Evolutionary conservation across 2,797 vertebrate genomes (phyloP).

Genomic region (Adelosebastes latens): DNA sequence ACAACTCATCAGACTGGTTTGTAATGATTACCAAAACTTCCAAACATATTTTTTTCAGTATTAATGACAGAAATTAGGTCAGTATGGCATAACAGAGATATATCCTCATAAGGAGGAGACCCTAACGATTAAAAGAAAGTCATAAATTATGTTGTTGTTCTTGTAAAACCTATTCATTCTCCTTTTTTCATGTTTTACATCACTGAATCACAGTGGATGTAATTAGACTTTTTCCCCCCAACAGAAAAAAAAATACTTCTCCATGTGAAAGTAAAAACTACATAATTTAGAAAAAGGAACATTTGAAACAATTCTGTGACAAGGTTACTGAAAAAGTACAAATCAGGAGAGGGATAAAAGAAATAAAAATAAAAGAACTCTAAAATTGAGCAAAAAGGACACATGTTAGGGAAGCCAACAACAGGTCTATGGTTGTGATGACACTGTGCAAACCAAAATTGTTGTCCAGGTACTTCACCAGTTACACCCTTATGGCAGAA

Average conservation of each 20-base stretch:
- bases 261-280: background rate
- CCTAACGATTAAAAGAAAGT: background rate
- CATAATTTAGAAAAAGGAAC: background rate
- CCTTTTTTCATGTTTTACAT: background rate
- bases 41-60: background rate
- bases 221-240: background rate
- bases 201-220: background rate
- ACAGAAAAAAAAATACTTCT: background rate
- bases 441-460: no score
- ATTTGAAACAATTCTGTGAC: background rate
- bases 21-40: background rate
- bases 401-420: background rate
- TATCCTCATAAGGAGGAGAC: background rate
- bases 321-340: background rate
- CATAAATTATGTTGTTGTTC: background rate
- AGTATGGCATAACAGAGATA: background rate
- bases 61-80: background rate
- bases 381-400: background rate
- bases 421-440: no score
- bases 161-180: background rate
- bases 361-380: background rate
- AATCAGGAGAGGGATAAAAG: background rate
- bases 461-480: background rate
- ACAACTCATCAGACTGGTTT: background rate
- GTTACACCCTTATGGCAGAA: background rate